Conservation (phyloP, 2,797 vertebrate genomes). For the Emydoidea blandingii region DNA sequence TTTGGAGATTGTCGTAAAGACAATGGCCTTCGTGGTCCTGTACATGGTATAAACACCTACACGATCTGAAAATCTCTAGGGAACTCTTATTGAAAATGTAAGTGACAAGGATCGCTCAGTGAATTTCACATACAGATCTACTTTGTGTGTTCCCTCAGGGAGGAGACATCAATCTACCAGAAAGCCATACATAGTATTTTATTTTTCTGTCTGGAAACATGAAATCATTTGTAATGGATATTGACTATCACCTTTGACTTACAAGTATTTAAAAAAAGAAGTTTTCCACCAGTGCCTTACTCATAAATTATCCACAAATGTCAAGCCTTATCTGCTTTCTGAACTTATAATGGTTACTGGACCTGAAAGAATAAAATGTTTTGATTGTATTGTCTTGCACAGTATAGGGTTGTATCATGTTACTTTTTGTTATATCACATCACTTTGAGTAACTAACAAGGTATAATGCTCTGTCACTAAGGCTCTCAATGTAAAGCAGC, state of each 20-base stretch:
- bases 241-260: not conserved
- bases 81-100: not conserved
- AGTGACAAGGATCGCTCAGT: not conserved
- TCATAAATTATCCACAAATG: accelerated
- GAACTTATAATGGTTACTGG: not conserved
- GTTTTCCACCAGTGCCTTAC: not conserved
- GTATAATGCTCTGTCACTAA: not conserved
- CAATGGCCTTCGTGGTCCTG: not conserved
- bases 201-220: not conserved
- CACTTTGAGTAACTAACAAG: not conserved
- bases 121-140: not conserved
- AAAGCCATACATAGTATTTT: not conserved
- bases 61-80: not conserved
- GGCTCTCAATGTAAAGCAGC: accelerated
- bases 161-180: not conserved
- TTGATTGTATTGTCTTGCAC: accelerated
- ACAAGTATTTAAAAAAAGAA: accelerated
- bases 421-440: not conserved
- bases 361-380: not conserved
- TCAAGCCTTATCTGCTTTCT: not conserved
- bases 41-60: not conserved
- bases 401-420: not conserved
- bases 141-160: not conserved
- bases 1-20: not conserved
- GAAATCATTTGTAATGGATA: not conserved